phyloP scores from a whole-genome alignment of 1,140 invertebrate genomes.

The Pogonus chalceus region DNA sequence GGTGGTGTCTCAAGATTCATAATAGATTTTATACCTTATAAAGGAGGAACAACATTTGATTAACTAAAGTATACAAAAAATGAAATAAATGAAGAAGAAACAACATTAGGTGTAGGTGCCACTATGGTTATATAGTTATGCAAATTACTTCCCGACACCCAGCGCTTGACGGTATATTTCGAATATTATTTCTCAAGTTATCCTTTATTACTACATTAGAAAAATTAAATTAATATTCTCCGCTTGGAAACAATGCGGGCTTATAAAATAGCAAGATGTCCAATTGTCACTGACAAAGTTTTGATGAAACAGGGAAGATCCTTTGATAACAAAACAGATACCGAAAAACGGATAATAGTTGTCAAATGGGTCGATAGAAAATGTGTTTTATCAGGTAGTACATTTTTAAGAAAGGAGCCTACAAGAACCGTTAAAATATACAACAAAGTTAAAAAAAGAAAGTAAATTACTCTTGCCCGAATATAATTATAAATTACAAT shows the following conservation, averaged over 20 bases:
- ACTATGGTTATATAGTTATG: conserved; percentile 12
- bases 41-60: too few relatives aligned
- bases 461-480: conserved; percentile 8
- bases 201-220: neutral
- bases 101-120: neutral
- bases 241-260: neutral
- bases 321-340: too few relatives aligned
- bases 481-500: conserved; percentile 13
- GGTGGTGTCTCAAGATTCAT: conserved; percentile 5
- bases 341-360: too few relatives aligned
- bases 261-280: conserved; percentile 7
- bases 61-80: conserved; percentile 1
- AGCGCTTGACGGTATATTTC: too few relatives aligned
- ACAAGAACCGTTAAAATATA: conserved; percentile 7
- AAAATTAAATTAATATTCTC: conserved; percentile 1
- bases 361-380: too few relatives aligned
- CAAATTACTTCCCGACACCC: conserved; percentile 7
- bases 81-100: conserved; percentile 10
- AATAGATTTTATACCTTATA: too few relatives aligned
- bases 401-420: conserved; percentile 1
- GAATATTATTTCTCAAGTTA: conserved; percentile 11
- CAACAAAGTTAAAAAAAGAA: conserved; percentile 8
- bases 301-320: too few relatives aligned
- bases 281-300: too few relatives aligned
- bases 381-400: too few relatives aligned